Conservation (phyloP, 2,797 vertebrate genomes). For the Sciaenops ocellatus region DNA sequence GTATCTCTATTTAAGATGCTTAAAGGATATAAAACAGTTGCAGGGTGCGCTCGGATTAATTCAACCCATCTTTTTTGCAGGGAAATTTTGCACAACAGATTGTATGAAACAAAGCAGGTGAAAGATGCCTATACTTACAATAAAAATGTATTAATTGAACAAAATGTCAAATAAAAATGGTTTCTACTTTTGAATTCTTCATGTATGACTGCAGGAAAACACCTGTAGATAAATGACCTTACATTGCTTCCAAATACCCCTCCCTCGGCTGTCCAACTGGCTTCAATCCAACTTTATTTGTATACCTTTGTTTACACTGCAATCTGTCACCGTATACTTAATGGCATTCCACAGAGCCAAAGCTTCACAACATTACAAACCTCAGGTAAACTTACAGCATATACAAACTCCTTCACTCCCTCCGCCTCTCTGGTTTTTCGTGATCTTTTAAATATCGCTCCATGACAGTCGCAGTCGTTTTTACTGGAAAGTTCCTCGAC, state of each 20-base stretch:
- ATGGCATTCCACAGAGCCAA: conserved; percentile 55
- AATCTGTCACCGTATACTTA: conserved; percentile 57
- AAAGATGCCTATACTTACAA: background rate
- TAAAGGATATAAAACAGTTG: too few relatives aligned
- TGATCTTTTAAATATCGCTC: conserved; percentile 27
- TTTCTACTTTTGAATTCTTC: background rate
- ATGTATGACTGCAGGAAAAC: background rate
- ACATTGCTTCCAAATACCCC: background rate
- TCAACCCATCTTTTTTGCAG: background rate
- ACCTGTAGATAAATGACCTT: conserved; percentile 8
- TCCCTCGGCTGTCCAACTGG: conserved; percentile 32
- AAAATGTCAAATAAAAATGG: background rate
- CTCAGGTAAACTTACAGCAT: conserved; percentile 61
- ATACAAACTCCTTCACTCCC: conserved; percentile 37
- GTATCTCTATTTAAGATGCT: background rate
- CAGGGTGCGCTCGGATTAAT: too few relatives aligned
- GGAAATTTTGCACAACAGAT: background rate
- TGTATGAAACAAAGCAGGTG: background rate
- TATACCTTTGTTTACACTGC: conserved; percentile 61
- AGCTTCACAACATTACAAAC: conserved; percentile 27
- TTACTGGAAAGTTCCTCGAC: conserved; percentile 14
- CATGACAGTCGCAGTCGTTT: background rate
- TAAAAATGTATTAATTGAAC: background rate
- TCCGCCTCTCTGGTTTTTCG: conserved; percentile 15
- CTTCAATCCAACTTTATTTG: conserved; percentile 65